These are phyloP conservation scores for Oncorhynchus tshawytscha DNA, from an alignment of 2,113 vertebrate genomes.

Conservation along the genomic window DNA sequence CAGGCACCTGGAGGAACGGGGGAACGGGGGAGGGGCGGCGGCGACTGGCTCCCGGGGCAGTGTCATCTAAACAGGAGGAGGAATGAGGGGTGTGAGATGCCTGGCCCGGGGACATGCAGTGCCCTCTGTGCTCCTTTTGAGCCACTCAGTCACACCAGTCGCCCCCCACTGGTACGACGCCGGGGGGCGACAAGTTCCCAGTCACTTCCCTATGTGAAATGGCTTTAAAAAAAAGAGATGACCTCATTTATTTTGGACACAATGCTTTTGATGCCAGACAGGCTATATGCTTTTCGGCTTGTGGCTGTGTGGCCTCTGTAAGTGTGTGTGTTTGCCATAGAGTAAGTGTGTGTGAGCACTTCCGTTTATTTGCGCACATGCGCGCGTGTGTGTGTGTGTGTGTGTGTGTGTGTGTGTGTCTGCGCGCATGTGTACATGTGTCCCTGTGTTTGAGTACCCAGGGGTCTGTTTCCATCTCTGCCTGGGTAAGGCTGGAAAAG, in stretches of 20 bases:
- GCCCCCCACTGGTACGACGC: too few relatives aligned
- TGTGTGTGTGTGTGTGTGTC: neutral
- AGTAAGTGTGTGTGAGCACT: neutral
- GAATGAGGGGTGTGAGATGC: constrained; percentile 42
- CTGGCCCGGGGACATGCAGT: constrained; percentile 24
- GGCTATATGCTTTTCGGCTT: neutral
- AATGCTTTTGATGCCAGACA: too few relatives aligned
- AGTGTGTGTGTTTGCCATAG: neutral
- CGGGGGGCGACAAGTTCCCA: neutral
- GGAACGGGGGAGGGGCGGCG: constrained; percentile 19
- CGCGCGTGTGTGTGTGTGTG: neutral
- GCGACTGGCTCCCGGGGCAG: constrained; percentile 43
- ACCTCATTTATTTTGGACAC: too few relatives aligned
- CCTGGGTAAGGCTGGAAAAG: constrained; percentile 9
- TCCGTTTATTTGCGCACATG: neutral
- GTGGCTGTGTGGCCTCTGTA: too few relatives aligned
- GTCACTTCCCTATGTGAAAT: neutral
- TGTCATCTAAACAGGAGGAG: constrained; percentile 44
- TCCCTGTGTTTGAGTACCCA: constrained; percentile 22
- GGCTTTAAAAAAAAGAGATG: too few relatives aligned
- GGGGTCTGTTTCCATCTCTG: constrained; percentile 48
- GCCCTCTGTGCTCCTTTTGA: neutral
- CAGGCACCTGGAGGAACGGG: constrained; percentile 70
- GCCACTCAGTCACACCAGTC: neutral
- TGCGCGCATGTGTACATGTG: neutral